A percentile compares a stretch with the other conserved stretches of the same genome.
phyloP scores from a whole-genome alignment of 2,797 vertebrate genomes.

The Xenentodon cancila region DNA sequence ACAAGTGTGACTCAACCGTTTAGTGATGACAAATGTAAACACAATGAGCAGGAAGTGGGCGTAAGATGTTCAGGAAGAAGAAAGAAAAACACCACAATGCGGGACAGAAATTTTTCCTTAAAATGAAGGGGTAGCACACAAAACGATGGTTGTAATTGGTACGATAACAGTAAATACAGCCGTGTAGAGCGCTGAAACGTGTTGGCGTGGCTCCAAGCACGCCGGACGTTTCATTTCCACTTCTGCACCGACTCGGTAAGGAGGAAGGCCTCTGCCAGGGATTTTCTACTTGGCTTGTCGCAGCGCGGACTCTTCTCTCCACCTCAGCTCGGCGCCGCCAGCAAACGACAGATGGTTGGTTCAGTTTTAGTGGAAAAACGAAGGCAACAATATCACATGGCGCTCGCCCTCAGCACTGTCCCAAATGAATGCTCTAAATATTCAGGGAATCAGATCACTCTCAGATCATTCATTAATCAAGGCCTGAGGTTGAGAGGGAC shows the following conservation, averaged over 20 bases:
- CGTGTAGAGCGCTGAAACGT: too few species aligned
- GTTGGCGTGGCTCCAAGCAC: too few species aligned
- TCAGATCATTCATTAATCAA: conserved; percentile 12
- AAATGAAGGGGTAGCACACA: too few species aligned
- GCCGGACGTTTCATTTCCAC: too few species aligned
- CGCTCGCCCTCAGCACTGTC: conserved; percentile 57
- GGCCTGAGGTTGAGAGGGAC: conserved; percentile 24
- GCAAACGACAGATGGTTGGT: conserved; percentile 61
- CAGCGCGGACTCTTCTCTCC: not conserved
- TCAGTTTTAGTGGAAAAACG: conserved; percentile 20
- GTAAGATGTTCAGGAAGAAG: conserved; percentile 36
- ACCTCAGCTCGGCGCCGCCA: conserved; percentile 7
- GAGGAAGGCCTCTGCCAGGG: too few species aligned
- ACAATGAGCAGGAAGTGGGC: conserved; percentile 67
- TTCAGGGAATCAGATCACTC: conserved; percentile 43
- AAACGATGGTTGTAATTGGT: too few species aligned
- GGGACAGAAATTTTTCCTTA: not conserved
- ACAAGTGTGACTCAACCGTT: conserved; percentile 27
- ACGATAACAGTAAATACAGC: too few species aligned
- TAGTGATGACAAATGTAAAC: conserved; percentile 34
- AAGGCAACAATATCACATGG: conserved; percentile 26
- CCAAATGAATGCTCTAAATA: conserved; percentile 54
- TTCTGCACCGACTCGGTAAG: too few species aligned
- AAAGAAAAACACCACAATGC: not conserved
- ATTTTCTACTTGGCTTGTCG: too few species aligned